These are phyloP conservation scores for Sus scrofa DNA, from an alignment of 2,113 vertebrate species.

Conservation along the genomic window DNA sequence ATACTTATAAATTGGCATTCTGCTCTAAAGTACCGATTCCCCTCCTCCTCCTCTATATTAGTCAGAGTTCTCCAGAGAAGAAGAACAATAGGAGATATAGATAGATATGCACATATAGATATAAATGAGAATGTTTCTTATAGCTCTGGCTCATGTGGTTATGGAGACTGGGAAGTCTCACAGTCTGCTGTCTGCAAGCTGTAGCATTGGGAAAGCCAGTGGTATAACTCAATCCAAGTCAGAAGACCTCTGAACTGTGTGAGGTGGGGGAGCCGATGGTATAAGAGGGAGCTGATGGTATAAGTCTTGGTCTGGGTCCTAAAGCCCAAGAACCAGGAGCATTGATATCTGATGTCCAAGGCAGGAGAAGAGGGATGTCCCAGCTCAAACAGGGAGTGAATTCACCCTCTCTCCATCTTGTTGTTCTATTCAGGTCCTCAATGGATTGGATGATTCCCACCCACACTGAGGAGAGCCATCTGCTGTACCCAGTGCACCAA, in stretches of 20 bases:
- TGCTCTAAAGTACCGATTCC: not conserved
- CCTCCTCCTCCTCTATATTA: not conserved
- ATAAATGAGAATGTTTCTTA: not conserved
- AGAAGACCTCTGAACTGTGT: too few relatives aligned
- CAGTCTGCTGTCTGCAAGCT: not conserved
- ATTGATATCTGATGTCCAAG: fast-evolving
- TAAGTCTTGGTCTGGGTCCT: not conserved
- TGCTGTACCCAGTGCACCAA: not conserved
- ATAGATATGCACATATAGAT: not conserved
- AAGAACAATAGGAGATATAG: not conserved
- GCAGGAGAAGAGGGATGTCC: not conserved
- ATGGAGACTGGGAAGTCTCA: not conserved
- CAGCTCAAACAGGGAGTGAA: not conserved
- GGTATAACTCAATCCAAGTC: not conserved
- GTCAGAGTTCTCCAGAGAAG: not conserved
- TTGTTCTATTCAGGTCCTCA: not conserved
- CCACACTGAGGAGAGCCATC: not conserved
- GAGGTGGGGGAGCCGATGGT: too few relatives aligned
- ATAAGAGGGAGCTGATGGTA: too few relatives aligned
- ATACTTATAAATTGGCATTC: not conserved
- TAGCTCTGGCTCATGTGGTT: not conserved
- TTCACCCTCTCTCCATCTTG: not conserved
- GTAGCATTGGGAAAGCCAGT: not conserved
- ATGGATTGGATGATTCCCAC: not conserved
- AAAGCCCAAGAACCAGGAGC: not conserved